Percentiles rank a stretch among this genome's conserved stretches.
phyloP scores from a whole-genome alignment of 2,888 invertebrate species.

The Luffia ferchaultella region DNA sequence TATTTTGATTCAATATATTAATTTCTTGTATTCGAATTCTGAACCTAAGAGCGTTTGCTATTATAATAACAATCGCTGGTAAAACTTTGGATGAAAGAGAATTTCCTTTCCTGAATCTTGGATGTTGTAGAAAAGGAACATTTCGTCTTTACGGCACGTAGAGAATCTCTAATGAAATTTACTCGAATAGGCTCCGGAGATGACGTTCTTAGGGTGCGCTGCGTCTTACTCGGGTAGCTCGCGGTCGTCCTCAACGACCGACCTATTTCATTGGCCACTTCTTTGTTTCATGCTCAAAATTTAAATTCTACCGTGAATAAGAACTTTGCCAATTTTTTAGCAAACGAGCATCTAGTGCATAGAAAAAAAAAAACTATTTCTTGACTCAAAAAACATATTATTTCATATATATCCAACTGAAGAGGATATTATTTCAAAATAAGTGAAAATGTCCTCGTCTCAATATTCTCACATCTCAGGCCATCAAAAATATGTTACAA shows the following conservation, averaged over 20 bases:
- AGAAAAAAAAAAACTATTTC: no score
- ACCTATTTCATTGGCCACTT: slow-evolving; percentile 31
- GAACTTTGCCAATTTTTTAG: no score
- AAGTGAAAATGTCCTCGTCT: no score
- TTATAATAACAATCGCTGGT: slow-evolving; percentile 33
- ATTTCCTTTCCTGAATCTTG: slow-evolving; percentile 36
- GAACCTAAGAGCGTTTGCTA: slow-evolving; percentile 37
- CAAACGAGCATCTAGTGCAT: no score
- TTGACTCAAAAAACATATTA: no score
- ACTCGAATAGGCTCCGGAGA: slow-evolving; percentile 16
- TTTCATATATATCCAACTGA: no score
- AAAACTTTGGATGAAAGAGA: slow-evolving; percentile 33
- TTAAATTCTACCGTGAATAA: no score
- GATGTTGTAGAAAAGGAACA: slow-evolving; percentile 35
- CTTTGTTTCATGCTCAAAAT: slow-evolving; percentile 13
- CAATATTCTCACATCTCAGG: no score
- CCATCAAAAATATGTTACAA: no score
- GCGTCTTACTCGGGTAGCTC: slow-evolving; percentile 25
- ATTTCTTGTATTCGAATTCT: slow-evolving; percentile 52
- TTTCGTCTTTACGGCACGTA: slow-evolving; percentile 51
- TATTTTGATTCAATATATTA: no score
- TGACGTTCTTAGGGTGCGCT: neutral
- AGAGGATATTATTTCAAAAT: no score
- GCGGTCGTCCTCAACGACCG: slow-evolving; percentile 25
- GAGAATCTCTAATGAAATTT: slow-evolving; percentile 51